Evolutionary conservation across 2,113 vertebrate species (phyloP).

Genomic region (Thamnophis sirtalis): DNA sequence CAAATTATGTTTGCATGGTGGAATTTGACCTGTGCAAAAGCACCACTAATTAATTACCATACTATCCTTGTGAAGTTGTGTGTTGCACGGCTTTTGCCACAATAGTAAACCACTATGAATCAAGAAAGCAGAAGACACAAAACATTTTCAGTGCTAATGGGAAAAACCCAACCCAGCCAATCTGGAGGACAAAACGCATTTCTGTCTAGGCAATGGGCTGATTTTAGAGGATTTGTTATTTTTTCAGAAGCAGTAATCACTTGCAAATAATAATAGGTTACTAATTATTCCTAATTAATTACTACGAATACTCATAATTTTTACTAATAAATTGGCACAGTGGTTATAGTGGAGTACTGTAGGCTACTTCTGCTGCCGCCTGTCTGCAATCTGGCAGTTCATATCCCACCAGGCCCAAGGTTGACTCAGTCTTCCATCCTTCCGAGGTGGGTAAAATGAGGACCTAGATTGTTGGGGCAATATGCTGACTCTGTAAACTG

Average conservation of each 20-base stretch:
- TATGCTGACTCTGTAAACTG: too few species aligned
- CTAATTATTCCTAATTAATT: neutral
- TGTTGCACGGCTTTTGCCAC: neutral
- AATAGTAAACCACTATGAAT: neutral
- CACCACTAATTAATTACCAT: neutral
- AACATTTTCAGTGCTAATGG: neutral
- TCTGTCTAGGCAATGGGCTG: neutral
- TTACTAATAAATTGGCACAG: neutral
- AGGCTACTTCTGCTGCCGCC: too few species aligned
- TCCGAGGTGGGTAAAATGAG: too few species aligned
- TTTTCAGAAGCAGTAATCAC: neutral
- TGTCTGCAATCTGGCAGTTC: too few species aligned
- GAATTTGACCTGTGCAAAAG: constrained; percentile 3
- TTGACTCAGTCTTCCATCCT: too few species aligned
- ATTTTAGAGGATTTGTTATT: neutral
- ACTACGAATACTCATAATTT: neutral
- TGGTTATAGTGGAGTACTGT: too few species aligned
- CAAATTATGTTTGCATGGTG: neutral
- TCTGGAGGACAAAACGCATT: neutral
- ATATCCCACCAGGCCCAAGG: too few species aligned
- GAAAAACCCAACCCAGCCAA: neutral
- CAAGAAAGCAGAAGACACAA: neutral
- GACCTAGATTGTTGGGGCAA: too few species aligned
- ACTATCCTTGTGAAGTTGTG: neutral
- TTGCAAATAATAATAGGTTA: neutral